A percentile compares a stretch with the other conserved stretches of the same genome.
Conservation (phyloP, 2,888 invertebrate species). For the Lydus trimaculatus region DNA sequence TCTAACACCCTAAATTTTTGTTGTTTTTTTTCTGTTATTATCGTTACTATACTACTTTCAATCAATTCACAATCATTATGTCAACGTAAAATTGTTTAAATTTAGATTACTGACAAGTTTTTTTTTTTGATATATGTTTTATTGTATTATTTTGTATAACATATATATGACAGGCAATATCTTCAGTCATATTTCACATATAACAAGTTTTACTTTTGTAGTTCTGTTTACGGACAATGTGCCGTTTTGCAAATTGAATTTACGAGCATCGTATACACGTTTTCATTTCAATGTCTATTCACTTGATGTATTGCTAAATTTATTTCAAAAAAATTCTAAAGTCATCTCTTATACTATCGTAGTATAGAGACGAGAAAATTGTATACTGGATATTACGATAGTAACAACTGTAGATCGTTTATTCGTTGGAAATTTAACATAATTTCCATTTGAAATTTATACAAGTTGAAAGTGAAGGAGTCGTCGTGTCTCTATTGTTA, state of each 20-base stretch:
- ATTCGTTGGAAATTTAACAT: background rate
- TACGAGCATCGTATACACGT: slow-evolving; percentile 28
- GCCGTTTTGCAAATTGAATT: slow-evolving; percentile 35
- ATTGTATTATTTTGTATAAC: too few species aligned
- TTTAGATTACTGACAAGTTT: background rate
- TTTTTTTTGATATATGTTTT: background rate
- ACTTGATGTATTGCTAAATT: slow-evolving; percentile 27
- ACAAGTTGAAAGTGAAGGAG: background rate
- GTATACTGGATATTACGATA: background rate
- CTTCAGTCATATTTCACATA: slow-evolving; percentile 33
- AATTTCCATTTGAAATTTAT: background rate
- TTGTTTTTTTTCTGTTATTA: too few species aligned
- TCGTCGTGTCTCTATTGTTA: slow-evolving; percentile 1
- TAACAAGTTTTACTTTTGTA: slow-evolving; percentile 35
- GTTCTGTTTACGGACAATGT: slow-evolving; percentile 35
- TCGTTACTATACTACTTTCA: background rate
- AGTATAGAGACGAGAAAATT: background rate
- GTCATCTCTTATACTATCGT: background rate
- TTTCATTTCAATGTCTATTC: slow-evolving; percentile 35
- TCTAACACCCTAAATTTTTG: slow-evolving; percentile 11
- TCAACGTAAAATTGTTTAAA: background rate
- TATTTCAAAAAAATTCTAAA: slow-evolving; percentile 12
- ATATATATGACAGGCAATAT: slow-evolving; percentile 6
- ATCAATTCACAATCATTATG: background rate
- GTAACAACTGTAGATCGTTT: background rate